phyloP scores from a whole-genome alignment of 2,797 vertebrate species.

The Florisuga fusca region DNA sequence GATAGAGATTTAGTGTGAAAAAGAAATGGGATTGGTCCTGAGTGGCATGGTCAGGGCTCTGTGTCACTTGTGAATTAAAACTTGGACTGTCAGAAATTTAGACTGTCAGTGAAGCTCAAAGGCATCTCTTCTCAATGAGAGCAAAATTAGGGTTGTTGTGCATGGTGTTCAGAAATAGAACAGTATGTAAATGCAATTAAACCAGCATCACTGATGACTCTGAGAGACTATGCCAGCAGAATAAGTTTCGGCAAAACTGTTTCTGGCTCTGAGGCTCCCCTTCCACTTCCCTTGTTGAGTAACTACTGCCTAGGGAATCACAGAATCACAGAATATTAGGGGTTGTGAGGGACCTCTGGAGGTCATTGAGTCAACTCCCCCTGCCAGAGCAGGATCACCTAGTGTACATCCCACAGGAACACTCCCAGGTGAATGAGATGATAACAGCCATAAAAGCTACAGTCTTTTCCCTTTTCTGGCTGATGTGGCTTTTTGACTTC shows the following conservation, averaged over 20 bases:
- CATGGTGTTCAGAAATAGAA: constrained; percentile 31
- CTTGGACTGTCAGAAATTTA: neutral
- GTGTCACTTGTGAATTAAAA: constrained; percentile 7
- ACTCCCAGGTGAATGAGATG: accelerated
- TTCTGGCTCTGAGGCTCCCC: neutral
- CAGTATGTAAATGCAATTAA: constrained; percentile 69
- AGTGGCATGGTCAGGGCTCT: neutral
- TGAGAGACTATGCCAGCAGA: constrained; percentile 2
- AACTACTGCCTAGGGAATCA: neutral
- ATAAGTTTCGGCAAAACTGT: neutral
- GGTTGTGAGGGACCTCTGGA: too few species aligned
- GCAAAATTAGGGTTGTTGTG: constrained; percentile 11
- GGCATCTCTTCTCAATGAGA: neutral
- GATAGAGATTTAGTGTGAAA: neutral
- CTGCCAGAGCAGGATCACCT: too few species aligned
- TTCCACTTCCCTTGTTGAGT: neutral
- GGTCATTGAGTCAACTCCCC: too few species aligned
- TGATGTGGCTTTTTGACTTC: neutral
- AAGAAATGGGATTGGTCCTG: neutral
- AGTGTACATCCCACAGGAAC: too few species aligned
- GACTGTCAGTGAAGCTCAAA: neutral
- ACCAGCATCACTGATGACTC: neutral
- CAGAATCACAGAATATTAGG: too few species aligned
- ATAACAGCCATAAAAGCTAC: neutral
- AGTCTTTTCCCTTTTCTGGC: neutral